Percentiles rank a stretch among this genome's conserved stretches.
These are phyloP conservation scores for Ladona fulva DNA, from an alignment of 1,140 invertebrate species.

Conservation along the genomic window DNA sequence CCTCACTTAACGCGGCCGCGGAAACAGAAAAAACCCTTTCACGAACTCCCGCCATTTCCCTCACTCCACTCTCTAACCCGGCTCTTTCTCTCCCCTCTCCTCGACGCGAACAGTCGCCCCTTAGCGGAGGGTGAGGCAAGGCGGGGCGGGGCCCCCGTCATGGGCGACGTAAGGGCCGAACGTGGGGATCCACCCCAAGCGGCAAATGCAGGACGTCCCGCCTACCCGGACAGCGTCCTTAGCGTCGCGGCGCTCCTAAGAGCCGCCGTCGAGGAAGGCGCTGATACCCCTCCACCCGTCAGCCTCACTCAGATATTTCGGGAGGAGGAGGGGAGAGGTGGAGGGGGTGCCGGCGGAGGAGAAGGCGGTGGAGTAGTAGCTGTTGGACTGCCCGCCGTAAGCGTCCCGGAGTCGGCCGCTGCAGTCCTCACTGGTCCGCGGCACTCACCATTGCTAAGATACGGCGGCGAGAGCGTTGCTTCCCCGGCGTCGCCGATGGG, in stretches of 20 bases:
- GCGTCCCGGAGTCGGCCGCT: slow-evolving; percentile 14
- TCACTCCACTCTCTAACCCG: too few relatives aligned
- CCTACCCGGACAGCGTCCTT: slow-evolving; percentile 21
- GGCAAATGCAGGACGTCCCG: too few relatives aligned
- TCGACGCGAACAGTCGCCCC: neutral
- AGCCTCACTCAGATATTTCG: slow-evolving; percentile 30
- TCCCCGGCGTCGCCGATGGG: neutral
- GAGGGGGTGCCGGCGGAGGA: neutral
- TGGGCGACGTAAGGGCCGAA: neutral
- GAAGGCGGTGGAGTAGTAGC: neutral
- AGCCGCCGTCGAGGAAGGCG: slow-evolving; percentile 14
- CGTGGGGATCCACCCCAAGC: neutral
- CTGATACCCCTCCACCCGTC: slow-evolving; percentile 25
- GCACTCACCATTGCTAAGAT: slow-evolving; percentile 14
- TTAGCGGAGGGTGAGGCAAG: slow-evolving; percentile 15
- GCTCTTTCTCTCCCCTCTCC: too few relatives aligned
- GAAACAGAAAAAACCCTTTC: too few relatives aligned
- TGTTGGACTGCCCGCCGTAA: slow-evolving; percentile 11
- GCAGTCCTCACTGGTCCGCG: slow-evolving; percentile 19
- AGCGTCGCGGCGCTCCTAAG: slow-evolving; percentile 22
- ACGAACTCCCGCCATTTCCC: too few relatives aligned
- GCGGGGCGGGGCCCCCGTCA: neutral
- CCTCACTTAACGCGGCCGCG: too few relatives aligned
- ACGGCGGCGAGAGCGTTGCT: neutral
- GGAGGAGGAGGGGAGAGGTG: slow-evolving; percentile 21